Evolutionary conservation across 1,140 invertebrate species (phyloP), one percentile per base, ranked within the genome.

Genomic region (Meloidogyne chitwoodi): DNA sequence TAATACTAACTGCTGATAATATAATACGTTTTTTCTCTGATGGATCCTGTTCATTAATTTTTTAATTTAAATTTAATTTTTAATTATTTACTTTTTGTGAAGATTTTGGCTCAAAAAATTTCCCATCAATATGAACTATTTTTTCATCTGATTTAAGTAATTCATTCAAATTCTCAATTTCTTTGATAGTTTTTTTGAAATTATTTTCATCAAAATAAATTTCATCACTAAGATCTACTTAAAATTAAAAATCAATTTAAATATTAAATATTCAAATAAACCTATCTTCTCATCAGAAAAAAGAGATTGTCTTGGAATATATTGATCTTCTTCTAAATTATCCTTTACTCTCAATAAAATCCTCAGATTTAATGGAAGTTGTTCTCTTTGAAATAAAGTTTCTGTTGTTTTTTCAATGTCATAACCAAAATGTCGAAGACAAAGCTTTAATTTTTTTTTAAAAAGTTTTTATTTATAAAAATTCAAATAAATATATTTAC

Each of bases 371-470:
- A 73, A 31, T 19, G 71, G 71, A 31, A 73, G 71, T 73, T 73
- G 61, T n/a, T 73, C 71, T 22, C 71, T 41, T 63, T 73, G 56
- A 24, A 24, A 63, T 63, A 73, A 64, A 24, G 41, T 29, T 31
- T 24, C 48, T 31, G 64, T 61, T 31, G 71, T 73, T 64, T 73
- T 41, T 63, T 73, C 71, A 22, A 63, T 24, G 24, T 73, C 71
- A 38, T 73, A 73, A 34, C 71, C 71, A 73, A 73, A 73, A 64
- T 73, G 71, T 14, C 71, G 71, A 41, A 73, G 24, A 73, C 71
- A 73, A 38, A 73, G 71, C 71, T 73, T 19, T 63, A 72, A 62
- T 26, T 11, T 16, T 16, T 26, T 19, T 24, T 38, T 16, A 19
- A 29, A 2, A 24, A 64, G 10, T 26, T 44, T 29, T 44, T 6